Evolutionary conservation across 2,113 vertebrate species (phyloP).

Genomic region (Notiomystis cincta): DNA sequence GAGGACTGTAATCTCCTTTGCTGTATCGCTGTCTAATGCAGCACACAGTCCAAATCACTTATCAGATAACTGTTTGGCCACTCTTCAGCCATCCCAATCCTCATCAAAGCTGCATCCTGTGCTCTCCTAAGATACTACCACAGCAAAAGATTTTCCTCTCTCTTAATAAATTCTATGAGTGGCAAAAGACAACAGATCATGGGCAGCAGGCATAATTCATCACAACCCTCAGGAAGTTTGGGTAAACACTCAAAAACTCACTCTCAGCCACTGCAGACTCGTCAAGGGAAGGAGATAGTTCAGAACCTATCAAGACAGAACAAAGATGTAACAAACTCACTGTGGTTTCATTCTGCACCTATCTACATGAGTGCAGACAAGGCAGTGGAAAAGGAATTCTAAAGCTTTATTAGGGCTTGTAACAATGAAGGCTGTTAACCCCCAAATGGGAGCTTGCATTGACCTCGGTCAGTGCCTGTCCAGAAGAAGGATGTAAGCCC

Average conservation of each 20-base stretch:
- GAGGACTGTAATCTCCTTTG: conserved; percentile 9
- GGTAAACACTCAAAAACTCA: not conserved
- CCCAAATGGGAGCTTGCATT: not conserved
- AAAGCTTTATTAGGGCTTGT: not conserved
- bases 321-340: not conserved
- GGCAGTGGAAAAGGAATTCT: not conserved
- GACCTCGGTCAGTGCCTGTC: not conserved
- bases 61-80: not conserved
- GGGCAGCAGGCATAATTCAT: not conserved
- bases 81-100: not conserved
- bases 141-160: not conserved
- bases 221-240: not conserved
- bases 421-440: not conserved
- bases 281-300: not conserved
- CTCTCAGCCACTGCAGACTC: not conserved
- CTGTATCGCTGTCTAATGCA: not conserved
- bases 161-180: not conserved
- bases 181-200: not conserved
- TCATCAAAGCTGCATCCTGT: not conserved
- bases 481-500: not conserved
- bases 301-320: not conserved
- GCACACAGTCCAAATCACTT: fast-evolving
- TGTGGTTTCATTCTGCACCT: not conserved
- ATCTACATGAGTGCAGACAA: not conserved
- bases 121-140: not conserved